Evolutionary conservation across 2,797 vertebrate species (phyloP).

Genomic region (Hyperoplus immaculatus): DNA sequence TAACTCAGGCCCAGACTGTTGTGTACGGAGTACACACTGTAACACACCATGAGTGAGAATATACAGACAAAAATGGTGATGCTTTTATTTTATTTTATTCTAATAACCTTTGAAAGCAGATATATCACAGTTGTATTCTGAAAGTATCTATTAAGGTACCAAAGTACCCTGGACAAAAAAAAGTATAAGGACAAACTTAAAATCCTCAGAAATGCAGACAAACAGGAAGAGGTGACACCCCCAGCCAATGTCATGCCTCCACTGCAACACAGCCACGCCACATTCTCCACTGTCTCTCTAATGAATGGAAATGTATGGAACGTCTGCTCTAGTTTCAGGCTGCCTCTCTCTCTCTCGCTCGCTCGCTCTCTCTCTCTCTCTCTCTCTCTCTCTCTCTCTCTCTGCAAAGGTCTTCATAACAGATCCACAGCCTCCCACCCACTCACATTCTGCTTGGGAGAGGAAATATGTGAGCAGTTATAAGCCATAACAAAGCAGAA

Average conservation of each 20-base stretch:
- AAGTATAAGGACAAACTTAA: not conserved
- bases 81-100: not conserved
- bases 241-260: not conserved
- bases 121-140: not conserved
- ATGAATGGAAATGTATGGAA: conserved; percentile 78
- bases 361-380: too few species aligned
- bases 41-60: too few species aligned
- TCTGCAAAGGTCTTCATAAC: conserved; percentile 48
- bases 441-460: conserved; percentile 78
- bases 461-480: conserved; percentile 17
- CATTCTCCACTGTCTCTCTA: conserved; percentile 68
- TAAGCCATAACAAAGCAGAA: conserved; percentile 27
- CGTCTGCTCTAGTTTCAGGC: conserved; percentile 53
- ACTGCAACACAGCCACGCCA: conserved; percentile 49
- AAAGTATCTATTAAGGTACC: not conserved
- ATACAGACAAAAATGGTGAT: not conserved
- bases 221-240: conserved; percentile 19
- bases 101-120: not conserved
- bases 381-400: conserved; percentile 8
- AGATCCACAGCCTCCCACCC: conserved; percentile 70
- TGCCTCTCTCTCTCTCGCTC: not conserved
- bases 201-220: not conserved
- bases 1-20: too few species aligned
- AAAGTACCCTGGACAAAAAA: not conserved
- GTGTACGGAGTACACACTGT: too few species aligned